Evolutionary conservation across 2,113 vertebrate species (phyloP).

Genomic region (Lycaon pictus): DNA sequence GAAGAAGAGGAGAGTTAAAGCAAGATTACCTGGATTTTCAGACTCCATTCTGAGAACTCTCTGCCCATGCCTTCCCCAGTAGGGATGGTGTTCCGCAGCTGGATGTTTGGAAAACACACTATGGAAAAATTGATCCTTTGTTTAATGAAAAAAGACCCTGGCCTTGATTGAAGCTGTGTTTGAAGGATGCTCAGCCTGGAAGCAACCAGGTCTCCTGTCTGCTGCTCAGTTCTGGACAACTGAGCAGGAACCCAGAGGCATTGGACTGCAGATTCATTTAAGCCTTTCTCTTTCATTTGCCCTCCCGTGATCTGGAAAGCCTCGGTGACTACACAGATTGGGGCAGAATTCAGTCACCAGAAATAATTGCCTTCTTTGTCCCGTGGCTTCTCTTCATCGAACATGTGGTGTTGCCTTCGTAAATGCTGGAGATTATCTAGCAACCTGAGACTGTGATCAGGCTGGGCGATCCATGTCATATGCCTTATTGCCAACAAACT

Average conservation of each 20-base stretch:
- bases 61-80: no score
- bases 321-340: not conserved
- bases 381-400: not conserved
- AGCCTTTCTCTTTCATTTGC: not conserved
- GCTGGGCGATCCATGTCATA: not conserved
- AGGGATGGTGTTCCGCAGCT: not conserved
- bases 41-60: not conserved
- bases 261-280: not conserved
- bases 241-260: not conserved
- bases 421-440: constrained; percentile 37
- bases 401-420: not conserved
- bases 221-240: not conserved
- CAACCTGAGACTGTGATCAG: not conserved
- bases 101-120: not conserved
- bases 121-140: not conserved
- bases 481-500: constrained; percentile 12
- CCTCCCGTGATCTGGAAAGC: not conserved
- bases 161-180: not conserved
- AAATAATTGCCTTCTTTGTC: not conserved
- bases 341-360: not conserved
- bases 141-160: not conserved
- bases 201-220: not conserved
- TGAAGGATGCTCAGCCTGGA: not conserved
- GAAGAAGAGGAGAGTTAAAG: not conserved
- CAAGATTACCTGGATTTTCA: not conserved